These are phyloP conservation scores for Rousettus leschenaultii DNA, from an alignment of 2,113 vertebrate species.

Conservation along the genomic window DNA sequence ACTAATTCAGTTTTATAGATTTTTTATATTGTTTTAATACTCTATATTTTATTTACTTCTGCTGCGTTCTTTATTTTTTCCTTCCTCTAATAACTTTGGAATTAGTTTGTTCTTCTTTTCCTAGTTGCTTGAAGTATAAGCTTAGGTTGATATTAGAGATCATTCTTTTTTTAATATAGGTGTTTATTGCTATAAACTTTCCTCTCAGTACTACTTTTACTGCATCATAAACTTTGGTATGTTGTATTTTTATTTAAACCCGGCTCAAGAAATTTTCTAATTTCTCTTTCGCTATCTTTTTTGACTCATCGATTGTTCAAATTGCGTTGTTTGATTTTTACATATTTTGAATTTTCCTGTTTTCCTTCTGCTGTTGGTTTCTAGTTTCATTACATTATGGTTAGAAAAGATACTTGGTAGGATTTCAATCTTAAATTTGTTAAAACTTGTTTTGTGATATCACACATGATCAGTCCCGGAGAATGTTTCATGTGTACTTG, in stretches of 20 bases:
- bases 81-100: background rate
- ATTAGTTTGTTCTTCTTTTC: background rate
- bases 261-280: background rate
- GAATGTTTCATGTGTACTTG: background rate
- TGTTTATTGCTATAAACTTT: background rate
- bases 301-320: background rate
- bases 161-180: background rate
- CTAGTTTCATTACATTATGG: background rate
- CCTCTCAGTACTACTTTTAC: background rate
- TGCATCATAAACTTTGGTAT: background rate
- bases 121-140: background rate
- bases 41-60: background rate
- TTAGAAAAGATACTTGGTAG: background rate
- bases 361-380: background rate
- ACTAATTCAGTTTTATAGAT: background rate
- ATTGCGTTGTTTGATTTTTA: background rate
- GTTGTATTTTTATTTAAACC: background rate
- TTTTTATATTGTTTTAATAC: background rate
- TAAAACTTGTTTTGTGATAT: background rate
- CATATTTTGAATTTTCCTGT: background rate
- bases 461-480: background rate
- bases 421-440: background rate
- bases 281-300: background rate
- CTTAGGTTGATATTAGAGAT: background rate
- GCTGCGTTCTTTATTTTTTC: background rate